Percentiles rank a stretch among this genome's conserved stretches.
These are phyloP conservation scores for Pristionchus arcanus DNA, from an alignment of 2,888 invertebrate genomes.

Conservation along the genomic window DNA sequence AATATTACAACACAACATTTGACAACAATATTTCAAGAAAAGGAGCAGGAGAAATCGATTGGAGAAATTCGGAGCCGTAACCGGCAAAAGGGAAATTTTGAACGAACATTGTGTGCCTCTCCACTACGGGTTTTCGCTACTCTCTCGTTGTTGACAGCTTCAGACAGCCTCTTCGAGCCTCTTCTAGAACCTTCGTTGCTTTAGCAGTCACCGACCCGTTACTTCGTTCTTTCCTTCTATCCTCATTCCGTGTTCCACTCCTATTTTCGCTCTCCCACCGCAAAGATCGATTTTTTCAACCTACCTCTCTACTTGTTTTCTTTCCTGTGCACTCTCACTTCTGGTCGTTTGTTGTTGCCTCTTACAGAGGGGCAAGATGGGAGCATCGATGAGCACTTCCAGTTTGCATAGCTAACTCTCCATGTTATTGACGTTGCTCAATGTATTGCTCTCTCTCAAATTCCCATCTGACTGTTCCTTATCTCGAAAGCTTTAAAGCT, in stretches of 20 bases:
- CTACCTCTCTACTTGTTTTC: slow-evolving; percentile 30
- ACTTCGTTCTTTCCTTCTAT: background rate
- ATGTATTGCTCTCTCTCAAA: background rate
- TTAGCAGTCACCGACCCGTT: background rate
- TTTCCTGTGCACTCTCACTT: slow-evolving; percentile 16
- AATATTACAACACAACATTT: no score
- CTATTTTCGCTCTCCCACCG: background rate
- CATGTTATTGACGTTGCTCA: background rate
- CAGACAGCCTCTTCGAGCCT: background rate
- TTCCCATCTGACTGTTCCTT: background rate
- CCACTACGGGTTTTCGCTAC: background rate
- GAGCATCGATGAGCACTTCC: background rate
- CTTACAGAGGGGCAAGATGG: background rate
- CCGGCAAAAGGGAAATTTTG: background rate
- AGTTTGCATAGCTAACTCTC: background rate
- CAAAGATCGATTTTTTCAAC: background rate
- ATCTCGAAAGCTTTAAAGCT: background rate
- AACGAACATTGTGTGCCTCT: background rate
- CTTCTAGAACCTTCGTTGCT: background rate
- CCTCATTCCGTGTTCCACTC: background rate
- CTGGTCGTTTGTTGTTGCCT: slow-evolving; percentile 13
- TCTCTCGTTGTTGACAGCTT: background rate
- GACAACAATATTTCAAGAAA: background rate
- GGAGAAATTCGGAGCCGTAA: background rate
- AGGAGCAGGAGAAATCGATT: background rate